Conservation (phyloP, 1,140 invertebrate species). For the Neoseiulus cucumeris region DNA sequence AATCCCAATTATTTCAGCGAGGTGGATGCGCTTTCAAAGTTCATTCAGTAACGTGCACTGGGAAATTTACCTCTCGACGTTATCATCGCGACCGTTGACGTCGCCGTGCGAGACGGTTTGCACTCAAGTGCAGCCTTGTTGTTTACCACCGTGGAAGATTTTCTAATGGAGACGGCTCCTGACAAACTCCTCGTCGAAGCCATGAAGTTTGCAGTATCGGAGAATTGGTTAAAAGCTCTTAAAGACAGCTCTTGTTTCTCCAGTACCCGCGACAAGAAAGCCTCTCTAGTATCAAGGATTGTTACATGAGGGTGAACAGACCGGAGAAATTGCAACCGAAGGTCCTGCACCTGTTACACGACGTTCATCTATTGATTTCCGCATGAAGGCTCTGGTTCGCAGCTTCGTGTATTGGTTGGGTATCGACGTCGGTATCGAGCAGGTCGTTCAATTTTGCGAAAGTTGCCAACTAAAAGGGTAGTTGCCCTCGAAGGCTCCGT, state of each 20-base stretch:
- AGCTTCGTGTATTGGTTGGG: conserved; percentile 24
- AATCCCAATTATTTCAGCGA: conserved; percentile 18
- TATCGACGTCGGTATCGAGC: conserved; percentile 25
- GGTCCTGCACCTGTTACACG: conserved; percentile 22
- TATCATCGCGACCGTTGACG: background rate
- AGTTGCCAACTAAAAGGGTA: conserved; percentile 22
- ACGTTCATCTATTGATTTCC: conserved; percentile 22
- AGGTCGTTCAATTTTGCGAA: conserved; percentile 27
- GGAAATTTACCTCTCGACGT: background rate
- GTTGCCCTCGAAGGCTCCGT: conserved; percentile 13
- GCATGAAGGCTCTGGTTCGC: conserved; percentile 24
- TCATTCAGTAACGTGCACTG: background rate
- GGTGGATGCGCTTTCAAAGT: conserved; percentile 18
- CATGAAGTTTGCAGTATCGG: no score
- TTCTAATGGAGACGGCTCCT: background rate
- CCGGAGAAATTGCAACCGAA: conserved; percentile 17
- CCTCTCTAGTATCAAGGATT: background rate
- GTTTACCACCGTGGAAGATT: background rate
- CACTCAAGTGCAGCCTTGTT: background rate
- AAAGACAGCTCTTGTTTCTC: background rate
- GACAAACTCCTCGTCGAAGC: background rate
- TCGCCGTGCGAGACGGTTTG: background rate
- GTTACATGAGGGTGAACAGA: conserved; percentile 15
- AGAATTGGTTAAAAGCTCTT: background rate
- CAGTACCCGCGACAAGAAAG: background rate